Conservation (phyloP, 2,888 invertebrate species). For the Drosophila rubida region DNA sequence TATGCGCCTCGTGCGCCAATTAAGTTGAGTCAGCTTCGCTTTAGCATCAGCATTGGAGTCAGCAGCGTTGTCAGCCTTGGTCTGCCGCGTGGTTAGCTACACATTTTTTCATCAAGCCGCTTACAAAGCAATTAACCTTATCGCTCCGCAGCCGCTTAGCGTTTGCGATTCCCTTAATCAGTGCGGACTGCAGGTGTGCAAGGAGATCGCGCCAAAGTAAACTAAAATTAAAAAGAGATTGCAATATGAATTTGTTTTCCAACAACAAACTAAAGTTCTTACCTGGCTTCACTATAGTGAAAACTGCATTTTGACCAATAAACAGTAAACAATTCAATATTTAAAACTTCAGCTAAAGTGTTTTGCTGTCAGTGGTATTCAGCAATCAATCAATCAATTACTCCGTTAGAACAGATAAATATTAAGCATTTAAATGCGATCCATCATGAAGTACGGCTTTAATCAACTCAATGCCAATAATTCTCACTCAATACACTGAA, state of each 20-base stretch:
- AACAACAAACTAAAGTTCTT: conserved; percentile 2
- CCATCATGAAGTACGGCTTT: neutral
- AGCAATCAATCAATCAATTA: neutral
- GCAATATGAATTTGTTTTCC: conserved; percentile 2
- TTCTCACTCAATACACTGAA: neutral
- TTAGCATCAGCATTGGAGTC: conserved; percentile 18
- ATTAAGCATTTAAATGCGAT: conserved; percentile 2
- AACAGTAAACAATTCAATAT: neutral
- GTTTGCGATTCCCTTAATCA: conserved; percentile 59
- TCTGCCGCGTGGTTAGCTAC: conserved; percentile 40
- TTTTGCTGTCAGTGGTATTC: neutral
- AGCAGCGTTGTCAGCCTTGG: conserved; percentile 20
- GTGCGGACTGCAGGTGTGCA: conserved; percentile 27
- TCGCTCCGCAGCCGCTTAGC: conserved; percentile 53
- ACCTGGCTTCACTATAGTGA: neutral
- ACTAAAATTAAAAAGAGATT: conserved; percentile 21
- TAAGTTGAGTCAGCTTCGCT: conserved; percentile 67
- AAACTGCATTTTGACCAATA: neutral
- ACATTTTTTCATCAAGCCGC: conserved; percentile 56
- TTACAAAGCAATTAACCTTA: conserved; percentile 76
- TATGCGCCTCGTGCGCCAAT: conserved; percentile 78
- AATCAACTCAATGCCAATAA: neutral
- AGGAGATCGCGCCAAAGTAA: neutral
- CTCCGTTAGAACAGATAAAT: neutral
- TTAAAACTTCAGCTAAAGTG: neutral